Percentiles rank a stretch among this genome's conserved stretches.
Conservation (phyloP, 2,797 vertebrate species). For the Xyrichtys novacula region DNA sequence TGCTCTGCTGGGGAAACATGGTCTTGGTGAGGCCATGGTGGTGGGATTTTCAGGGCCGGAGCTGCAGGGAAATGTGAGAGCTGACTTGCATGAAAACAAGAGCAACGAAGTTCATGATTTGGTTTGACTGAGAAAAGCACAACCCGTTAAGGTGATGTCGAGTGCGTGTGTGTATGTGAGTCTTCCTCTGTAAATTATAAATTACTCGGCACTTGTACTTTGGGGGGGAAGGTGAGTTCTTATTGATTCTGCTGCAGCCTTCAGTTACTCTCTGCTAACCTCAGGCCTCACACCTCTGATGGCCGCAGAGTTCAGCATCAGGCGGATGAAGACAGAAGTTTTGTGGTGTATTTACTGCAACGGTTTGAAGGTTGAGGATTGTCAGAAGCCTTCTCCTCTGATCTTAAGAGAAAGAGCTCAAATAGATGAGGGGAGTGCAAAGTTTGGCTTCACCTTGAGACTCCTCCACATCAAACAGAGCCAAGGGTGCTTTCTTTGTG, state of each 20-base stretch:
- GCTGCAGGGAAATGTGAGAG: constrained; percentile 21
- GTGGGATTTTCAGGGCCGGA: neutral
- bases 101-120: constrained; percentile 6
- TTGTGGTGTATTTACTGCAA: constrained; percentile 21
- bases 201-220: constrained; percentile 1
- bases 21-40: neutral
- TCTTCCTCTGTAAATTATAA: constrained; percentile 5
- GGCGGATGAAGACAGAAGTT: constrained; percentile 9
- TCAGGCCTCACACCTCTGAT: constrained; percentile 9
- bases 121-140: neutral
- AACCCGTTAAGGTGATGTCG: neutral
- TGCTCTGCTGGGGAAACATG: constrained; percentile 5
- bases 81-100: neutral
- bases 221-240: constrained; percentile 4
- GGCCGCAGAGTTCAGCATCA: constrained; percentile 27
- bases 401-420: constrained; percentile 32
- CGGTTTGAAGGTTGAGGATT: constrained; percentile 33
- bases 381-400: constrained; percentile 18
- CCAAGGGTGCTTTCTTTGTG: constrained; percentile 2
- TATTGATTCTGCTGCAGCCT: constrained; percentile 33
- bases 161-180: neutral
- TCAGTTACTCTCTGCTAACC: constrained; percentile 8
- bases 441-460: constrained; percentile 1
- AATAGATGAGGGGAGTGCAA: neutral
- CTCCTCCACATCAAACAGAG: constrained; percentile 27